Percentiles rank a stretch among this genome's conserved stretches.
phyloP scores from a whole-genome alignment of 2,797 vertebrate species.

The Pangasius sanitwongsei region DNA sequence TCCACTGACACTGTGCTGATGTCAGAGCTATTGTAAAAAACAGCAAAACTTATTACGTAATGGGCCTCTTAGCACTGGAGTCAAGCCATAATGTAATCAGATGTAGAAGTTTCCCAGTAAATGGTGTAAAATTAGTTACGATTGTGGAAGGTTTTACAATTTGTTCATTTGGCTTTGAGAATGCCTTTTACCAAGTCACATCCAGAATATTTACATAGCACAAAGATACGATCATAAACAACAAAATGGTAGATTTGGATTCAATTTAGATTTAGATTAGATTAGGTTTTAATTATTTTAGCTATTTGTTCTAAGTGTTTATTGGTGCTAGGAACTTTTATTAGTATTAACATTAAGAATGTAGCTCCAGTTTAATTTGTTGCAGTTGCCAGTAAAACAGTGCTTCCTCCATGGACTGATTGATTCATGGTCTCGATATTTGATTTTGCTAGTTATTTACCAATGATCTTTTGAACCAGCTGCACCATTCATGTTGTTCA shows the following conservation, averaged over 20 bases:
- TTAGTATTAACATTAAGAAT: not conserved
- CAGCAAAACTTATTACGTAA: not conserved
- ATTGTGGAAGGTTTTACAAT: not conserved
- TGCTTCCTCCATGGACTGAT: not conserved
- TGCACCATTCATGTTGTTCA: not conserved
- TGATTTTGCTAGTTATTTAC: not conserved
- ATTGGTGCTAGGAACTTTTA: not conserved
- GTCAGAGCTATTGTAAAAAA: not conserved
- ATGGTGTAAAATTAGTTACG: not conserved
- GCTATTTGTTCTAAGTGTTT: not conserved
- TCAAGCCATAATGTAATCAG: not conserved
- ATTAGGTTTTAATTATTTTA: not conserved
- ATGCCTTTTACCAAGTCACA: not conserved
- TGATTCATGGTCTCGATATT: not conserved
- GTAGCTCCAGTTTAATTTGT: not conserved
- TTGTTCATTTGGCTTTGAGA: not conserved
- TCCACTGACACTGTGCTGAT: conserved; percentile 13
- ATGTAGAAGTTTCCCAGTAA: not conserved
- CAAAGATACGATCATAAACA: not conserved
- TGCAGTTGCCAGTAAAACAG: not conserved
- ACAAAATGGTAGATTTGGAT: not conserved
- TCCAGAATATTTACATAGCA: not conserved
- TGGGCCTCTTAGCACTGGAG: not conserved
- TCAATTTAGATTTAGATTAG: too few relatives aligned
- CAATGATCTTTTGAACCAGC: not conserved